phyloP scores from a whole-genome alignment of 1,140 invertebrate species.

The Drosophila funebris region DNA sequence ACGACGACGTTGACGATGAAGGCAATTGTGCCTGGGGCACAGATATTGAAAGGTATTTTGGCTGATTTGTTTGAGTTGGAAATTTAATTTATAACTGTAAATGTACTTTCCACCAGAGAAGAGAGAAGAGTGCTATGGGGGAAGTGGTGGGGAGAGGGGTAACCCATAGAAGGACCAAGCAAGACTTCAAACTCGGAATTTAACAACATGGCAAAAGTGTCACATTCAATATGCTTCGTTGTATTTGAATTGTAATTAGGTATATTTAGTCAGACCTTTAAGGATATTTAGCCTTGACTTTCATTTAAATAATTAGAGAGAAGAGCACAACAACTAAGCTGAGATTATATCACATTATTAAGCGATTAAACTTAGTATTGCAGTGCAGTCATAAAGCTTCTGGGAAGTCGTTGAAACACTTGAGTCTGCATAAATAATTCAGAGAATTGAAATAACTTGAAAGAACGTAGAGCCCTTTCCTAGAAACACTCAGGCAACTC shows the following conservation, averaged over 20 bases:
- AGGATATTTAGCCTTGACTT: not conserved
- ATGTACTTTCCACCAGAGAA: constrained; percentile 38
- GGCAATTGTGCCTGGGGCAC: constrained; percentile 48
- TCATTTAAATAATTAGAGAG: not conserved
- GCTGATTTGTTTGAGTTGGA: constrained; percentile 80
- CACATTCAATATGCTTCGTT: constrained; percentile 3
- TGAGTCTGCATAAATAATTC: too few relatives aligned
- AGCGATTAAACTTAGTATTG: too few relatives aligned
- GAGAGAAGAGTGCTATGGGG: not conserved
- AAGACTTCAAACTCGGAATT: not conserved
- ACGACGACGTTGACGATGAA: not conserved
- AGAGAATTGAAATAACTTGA: too few relatives aligned
- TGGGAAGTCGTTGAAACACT: too few relatives aligned
- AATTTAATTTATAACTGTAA: constrained; percentile 81
- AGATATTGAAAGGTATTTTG: constrained; percentile 81
- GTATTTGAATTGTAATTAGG: constrained; percentile 7
- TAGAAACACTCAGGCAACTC: not conserved
- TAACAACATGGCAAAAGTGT: constrained; percentile 14
- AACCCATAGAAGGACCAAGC: not conserved
- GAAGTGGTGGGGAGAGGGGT: too few relatives aligned
- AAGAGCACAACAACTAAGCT: too few relatives aligned
- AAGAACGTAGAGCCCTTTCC: not conserved
- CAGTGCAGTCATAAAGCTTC: too few relatives aligned
- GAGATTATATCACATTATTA: too few relatives aligned
- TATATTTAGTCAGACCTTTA: not conserved